Conservation (phyloP, 2,797 vertebrate genomes). For the Parauchenoglanis punctatus region DNA sequence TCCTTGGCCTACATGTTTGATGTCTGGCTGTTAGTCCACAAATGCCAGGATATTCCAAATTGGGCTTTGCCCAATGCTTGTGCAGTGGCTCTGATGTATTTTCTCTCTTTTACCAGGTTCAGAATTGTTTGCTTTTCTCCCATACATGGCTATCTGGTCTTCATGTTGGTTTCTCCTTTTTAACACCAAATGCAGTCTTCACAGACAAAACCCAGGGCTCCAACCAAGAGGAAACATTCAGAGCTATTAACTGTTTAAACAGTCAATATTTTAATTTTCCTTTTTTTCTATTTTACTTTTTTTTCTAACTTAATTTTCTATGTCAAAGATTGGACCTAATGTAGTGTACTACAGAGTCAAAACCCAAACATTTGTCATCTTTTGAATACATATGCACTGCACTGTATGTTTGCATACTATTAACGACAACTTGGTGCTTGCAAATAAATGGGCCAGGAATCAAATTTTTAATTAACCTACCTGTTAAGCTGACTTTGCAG, state of each 20-base stretch:
- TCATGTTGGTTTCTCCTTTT: not conserved
- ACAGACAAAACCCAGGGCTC: not conserved
- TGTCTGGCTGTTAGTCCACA: not conserved
- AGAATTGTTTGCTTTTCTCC: not conserved
- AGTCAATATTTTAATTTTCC: no score
- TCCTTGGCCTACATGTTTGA: not conserved
- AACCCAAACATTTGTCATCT: not conserved
- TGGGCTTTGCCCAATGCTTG: not conserved
- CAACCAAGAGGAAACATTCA: not conserved
- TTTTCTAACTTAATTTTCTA: not conserved
- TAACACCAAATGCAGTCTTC: not conserved
- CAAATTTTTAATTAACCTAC: conserved; percentile 62
- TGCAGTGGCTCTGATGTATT: not conserved
- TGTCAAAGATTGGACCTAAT: not conserved
- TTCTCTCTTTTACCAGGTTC: not conserved
- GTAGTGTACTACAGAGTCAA: not conserved
- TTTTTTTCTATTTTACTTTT: no score
- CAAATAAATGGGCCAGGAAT: not conserved
- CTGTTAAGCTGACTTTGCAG: conserved; percentile 91
- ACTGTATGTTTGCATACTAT: not conserved
- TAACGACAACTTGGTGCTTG: not conserved
- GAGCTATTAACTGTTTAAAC: not conserved
- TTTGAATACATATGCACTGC: not conserved
- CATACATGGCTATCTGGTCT: not conserved
- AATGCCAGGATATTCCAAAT: not conserved